Conservation (phyloP, 2,797 vertebrate species). For the Acanthiza pusilla region DNA sequence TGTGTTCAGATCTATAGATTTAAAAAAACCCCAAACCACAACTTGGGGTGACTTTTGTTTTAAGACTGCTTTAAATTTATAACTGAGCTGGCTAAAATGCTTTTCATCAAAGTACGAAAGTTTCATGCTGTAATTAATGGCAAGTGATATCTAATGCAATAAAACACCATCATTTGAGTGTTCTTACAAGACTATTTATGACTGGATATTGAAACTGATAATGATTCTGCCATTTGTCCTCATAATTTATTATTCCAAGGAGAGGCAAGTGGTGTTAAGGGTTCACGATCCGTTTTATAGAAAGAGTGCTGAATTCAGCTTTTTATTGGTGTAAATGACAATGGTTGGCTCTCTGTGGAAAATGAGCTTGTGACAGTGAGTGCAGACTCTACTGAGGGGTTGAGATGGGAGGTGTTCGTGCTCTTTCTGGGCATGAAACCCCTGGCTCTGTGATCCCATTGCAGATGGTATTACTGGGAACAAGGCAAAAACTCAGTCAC, state of each 20-base stretch:
- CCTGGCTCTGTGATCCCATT: not conserved
- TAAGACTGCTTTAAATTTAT: constrained; percentile 51
- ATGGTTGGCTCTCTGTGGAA: constrained; percentile 29
- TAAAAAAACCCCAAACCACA: not conserved
- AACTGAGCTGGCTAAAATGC: constrained; percentile 52
- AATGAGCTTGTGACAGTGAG: not conserved
- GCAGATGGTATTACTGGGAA: not conserved
- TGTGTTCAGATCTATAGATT: not conserved
- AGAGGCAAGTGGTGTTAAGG: constrained; percentile 61
- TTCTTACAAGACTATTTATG: constrained; percentile 70
- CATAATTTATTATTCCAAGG: constrained; percentile 68
- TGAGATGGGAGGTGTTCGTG: not conserved
- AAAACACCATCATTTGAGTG: constrained; percentile 65
- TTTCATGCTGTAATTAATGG: constrained; percentile 63
- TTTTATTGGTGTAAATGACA: constrained; percentile 58
- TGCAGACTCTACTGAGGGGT: not conserved
- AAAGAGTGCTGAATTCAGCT: constrained; percentile 65
- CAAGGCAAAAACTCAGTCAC: not conserved
- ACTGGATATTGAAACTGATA: constrained; percentile 69
- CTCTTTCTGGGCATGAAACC: not conserved
- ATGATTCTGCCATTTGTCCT: constrained; percentile 70
- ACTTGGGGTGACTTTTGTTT: constrained; percentile 54
- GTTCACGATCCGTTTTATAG: constrained; percentile 62
- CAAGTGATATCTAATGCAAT: constrained; percentile 61
- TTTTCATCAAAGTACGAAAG: constrained; percentile 64